Conservation (phyloP, 2,888 invertebrate genomes). For the Hemithea aestivaria region DNA sequence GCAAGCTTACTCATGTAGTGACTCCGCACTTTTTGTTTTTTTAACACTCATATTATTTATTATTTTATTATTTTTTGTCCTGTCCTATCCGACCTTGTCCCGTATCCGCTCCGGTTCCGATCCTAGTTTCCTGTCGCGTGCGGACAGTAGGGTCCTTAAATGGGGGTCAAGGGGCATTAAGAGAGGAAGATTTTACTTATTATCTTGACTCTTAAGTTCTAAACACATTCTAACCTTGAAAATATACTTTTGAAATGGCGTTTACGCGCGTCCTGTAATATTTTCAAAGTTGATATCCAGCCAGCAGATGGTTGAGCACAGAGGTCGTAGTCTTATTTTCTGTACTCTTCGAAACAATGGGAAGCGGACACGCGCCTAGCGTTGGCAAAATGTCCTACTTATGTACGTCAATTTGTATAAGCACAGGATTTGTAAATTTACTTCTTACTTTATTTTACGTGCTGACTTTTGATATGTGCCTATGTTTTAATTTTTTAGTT, state of each 20-base stretch:
- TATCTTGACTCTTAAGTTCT: constrained; percentile 30
- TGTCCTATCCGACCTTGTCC: constrained; percentile 39
- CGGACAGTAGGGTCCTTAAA: constrained; percentile 23
- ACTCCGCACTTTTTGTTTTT: constrained; percentile 46
- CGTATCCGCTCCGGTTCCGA: constrained; percentile 37
- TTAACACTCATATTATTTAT: constrained; percentile 28
- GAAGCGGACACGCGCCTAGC: constrained; percentile 63
- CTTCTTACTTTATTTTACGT: too few species aligned
- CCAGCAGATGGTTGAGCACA: not conserved
- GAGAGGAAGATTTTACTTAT: constrained; percentile 12
- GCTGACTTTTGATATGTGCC: too few species aligned
- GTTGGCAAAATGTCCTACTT: constrained; percentile 27
- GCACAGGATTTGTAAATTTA: too few species aligned
- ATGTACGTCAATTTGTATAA: too few species aligned
- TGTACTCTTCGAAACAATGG: constrained; percentile 39
- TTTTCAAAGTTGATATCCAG: not conserved
- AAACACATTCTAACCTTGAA: too few species aligned
- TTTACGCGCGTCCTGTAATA: too few species aligned
- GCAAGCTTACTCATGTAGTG: constrained; percentile 28
- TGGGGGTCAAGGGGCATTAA: constrained; percentile 23
- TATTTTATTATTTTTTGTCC: constrained; percentile 34
- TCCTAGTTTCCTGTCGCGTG: constrained; percentile 41
- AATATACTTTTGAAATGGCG: too few species aligned
- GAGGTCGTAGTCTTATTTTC: constrained; percentile 16
- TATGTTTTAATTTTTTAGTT: too few species aligned